Base-by-base conservation (phyloP, 2,888 invertebrate genomes). In the Dicranocentrus wangi region DNA sequence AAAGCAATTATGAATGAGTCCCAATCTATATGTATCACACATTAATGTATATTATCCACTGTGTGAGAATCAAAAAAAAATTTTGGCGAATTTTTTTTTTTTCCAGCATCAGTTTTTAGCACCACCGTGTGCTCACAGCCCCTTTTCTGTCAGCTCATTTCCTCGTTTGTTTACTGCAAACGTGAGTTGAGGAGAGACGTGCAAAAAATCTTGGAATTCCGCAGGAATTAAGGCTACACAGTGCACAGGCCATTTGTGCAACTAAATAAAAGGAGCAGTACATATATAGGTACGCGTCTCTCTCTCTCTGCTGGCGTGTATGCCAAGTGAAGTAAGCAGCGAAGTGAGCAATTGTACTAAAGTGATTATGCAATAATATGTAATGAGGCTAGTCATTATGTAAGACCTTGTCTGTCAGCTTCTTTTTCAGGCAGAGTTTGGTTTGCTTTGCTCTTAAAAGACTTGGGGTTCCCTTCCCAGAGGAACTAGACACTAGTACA, bases 341-440 rank as follows among this genome's bases (percentile, higher is more conserved):
- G 39, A 66, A 80, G 51, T 63, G 70, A 75, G 63, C 73, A 80
- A 80, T 81, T 81, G 65, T 61, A 69, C 42, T 75, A 17, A 17
- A 17, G n/a, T 65, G 80, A 80, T 81, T 81, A 81, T 75, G 81
- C 75, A 81, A 81, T 51, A 63, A 75, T 68, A 63, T 81, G 75
- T 75, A 81, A 81, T 81, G 81, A 81, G 81, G 81, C 81, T 81
- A 81, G 81, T 75, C 75, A 81, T 81, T 81, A 81, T 81, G 81
- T 70, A 81, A 81, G 81, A 81, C 81, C 81, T 81, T 81, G 81
- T 81, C 81, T 81, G 73, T 81, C 75, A 75, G 69, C 80, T 73
- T 73, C 69, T 80, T 80, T 51, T 73, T 19, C 1, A 28, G 42
- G n/a, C n/a, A n/a, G n/a, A n/a, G n/a, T n/a, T n/a, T 47, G 28